A percentile compares a stretch with the other conserved stretches of the same genome.
Evolutionary conservation across 2,113 vertebrate genomes (phyloP).

Genomic region (Calonectris borealis): DNA sequence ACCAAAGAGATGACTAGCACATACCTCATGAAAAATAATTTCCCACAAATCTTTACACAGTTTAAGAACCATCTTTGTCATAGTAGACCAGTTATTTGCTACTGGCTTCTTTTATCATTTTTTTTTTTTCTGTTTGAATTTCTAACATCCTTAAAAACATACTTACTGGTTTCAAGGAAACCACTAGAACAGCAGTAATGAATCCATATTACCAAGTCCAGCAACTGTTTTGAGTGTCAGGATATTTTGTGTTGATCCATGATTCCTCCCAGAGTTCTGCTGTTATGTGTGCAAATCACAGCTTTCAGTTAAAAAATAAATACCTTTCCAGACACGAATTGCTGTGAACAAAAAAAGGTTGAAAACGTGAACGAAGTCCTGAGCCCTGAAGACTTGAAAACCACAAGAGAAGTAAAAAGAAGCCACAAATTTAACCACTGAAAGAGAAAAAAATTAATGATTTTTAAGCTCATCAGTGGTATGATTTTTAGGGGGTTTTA

Average conservation of each 20-base stretch:
- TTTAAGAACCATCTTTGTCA: not conserved
- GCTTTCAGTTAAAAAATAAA: slow-evolving; percentile 12
- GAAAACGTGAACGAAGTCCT: not conserved
- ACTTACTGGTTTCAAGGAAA: not conserved
- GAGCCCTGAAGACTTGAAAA: not conserved
- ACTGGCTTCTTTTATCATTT: not conserved
- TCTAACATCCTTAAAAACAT: not conserved
- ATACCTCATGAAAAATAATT: slow-evolving; percentile 7
- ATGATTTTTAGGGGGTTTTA: not conserved
- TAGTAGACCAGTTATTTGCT: not conserved
- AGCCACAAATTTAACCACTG: not conserved
- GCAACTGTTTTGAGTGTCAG: not conserved
- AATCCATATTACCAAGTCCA: not conserved
- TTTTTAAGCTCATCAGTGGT: not conserved
- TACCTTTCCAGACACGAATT: not conserved
- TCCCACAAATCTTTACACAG: not conserved
- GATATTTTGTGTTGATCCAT: not conserved
- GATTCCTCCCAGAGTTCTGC: not conserved
- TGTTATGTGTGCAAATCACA: not conserved
- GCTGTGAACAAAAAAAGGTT: not conserved
- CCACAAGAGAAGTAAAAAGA: not conserved
- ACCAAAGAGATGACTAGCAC: not conserved
- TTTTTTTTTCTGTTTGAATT: not conserved
- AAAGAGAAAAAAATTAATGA: too few species aligned
- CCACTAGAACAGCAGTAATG: not conserved